Evolutionary conservation across 1,140 invertebrate genomes (phyloP).

Genomic region (Littorina saxatilis): DNA sequence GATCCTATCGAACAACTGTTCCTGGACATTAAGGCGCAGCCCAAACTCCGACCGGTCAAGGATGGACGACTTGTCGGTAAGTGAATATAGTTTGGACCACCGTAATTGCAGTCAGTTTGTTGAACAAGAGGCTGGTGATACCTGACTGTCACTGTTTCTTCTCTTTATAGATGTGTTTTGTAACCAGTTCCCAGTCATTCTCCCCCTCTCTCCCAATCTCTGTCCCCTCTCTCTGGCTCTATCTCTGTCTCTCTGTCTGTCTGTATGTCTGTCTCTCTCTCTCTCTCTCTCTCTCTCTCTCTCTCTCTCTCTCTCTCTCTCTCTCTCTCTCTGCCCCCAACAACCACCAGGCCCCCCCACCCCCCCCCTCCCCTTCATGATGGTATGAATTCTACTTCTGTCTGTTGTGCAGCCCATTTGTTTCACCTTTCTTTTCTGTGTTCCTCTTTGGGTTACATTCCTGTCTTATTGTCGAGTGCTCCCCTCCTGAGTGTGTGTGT

Average conservation of each 20-base stretch:
- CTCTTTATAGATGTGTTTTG: conserved; percentile 3
- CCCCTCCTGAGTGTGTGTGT: too few relatives aligned
- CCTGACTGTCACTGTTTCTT: neutral
- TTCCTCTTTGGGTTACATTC: neutral
- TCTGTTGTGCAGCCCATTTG: neutral
- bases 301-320: conserved; percentile 2
- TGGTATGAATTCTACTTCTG: too few relatives aligned
- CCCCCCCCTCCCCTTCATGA: too few relatives aligned
- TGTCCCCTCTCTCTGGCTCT: conserved; percentile 30
- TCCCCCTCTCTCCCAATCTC: neutral
- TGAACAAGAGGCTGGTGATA: neutral
- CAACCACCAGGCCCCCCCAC: neutral
- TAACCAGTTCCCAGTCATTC: neutral
- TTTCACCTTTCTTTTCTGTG: neutral
- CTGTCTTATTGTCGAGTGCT: neutral
- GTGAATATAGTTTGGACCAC: neutral
- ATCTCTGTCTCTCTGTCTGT: conserved; percentile 25
- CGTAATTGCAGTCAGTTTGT: neutral
- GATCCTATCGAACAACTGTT: conserved; percentile 91
- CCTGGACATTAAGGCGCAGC: conserved; percentile 85
- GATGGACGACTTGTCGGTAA: conserved; percentile 63
- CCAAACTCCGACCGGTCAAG: conserved; percentile 64
- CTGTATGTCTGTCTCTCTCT: conserved; percentile 3
- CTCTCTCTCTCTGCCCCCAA: neutral
- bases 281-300: conserved; percentile 5